Base-by-base conservation (phyloP, 2,113 vertebrate species). In the Lontra canadensis region DNA sequence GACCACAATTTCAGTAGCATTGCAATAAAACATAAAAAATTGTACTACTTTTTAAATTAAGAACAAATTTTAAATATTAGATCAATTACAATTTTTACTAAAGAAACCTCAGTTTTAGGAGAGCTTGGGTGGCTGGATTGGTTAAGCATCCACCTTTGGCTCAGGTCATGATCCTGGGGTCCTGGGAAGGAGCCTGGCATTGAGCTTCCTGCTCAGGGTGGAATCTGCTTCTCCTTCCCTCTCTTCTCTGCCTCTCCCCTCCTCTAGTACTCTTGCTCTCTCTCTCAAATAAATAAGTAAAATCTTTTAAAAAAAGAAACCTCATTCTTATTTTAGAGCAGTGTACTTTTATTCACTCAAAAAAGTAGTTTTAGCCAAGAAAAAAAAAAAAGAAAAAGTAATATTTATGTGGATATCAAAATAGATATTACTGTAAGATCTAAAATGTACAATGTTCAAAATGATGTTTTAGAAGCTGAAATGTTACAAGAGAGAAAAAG, bases 381-480 rank as follows among this genome's bases (percentile, higher is more conserved):
- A 8, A 67, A 52, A 59, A 83, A 8, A 95, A 82, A 8, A 44
- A 39, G 55, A 90, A 29, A 95, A 82, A 8, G 73, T 76, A 25
- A 67, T 0, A 0, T 42, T 65, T 39, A 36, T 3, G 29, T 96
- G 7, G 12, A 4, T 76, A 90, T 57, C 5, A 26, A 80, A 55
- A 55, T 3, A 90, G 76, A 81, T 36, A 6, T 69, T 6, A 67
- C 13, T 36, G 0, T 83, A 65, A n/a, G 47, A 67, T 63, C 31
- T 95, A 49, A 84, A 94, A 95, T 90, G 1, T 26, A 13, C 21
- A 88, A 89, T 89, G 94, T 97, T 34, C 34, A 1, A 73, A 96
- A 36, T 76, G 47, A 97, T 90, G 2, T 90, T 9, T 9, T 95
- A 23, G 96, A 95, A 88, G n/a, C 52, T 55, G 90, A 97, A 93